phyloP scores from a whole-genome alignment of 2,888 invertebrate genomes.

The Euclidia mi region DNA sequence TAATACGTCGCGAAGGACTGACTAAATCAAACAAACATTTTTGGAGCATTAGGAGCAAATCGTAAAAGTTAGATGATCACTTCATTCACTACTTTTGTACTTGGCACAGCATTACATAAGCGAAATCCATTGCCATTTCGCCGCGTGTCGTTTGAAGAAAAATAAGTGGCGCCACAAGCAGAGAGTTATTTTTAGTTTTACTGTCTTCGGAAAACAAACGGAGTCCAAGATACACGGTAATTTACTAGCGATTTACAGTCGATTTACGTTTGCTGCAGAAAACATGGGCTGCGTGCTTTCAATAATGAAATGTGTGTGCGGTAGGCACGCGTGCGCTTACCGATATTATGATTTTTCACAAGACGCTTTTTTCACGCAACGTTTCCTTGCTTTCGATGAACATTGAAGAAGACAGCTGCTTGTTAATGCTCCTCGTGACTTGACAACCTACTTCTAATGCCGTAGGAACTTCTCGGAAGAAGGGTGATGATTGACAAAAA shows the following conservation, averaged over 20 bases:
- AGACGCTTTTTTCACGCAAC: conserved; percentile 15
- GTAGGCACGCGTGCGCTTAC: conserved; percentile 12
- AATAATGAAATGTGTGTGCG: conserved; percentile 22
- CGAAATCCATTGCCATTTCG: no score
- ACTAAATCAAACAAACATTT: no score
- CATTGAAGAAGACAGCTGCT: neutral
- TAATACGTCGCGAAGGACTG: no score
- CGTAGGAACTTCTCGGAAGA: no score
- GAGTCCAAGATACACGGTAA: conserved; percentile 4
- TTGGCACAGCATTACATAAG: no score
- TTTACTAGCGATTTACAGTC: conserved; percentile 10
- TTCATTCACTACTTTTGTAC: no score
- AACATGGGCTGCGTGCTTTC: conserved; percentile 22
- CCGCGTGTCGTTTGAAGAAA: no score
- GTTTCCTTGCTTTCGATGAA: neutral
- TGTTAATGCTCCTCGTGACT: neutral
- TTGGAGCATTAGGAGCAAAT: no score
- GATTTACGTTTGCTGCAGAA: conserved; percentile 15
- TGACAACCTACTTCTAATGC: neutral
- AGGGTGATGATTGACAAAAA: no score
- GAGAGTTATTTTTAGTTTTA: neutral
- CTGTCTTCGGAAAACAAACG: conserved; percentile 1
- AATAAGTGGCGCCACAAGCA: no score
- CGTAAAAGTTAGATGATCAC: no score
- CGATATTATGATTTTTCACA: conserved; percentile 12